These are phyloP conservation scores for Chrysaora quinquecirrha DNA, from an alignment of 30 jellyfish, hydroid and myxozoan genomes.

Conservation along the genomic window DNA sequence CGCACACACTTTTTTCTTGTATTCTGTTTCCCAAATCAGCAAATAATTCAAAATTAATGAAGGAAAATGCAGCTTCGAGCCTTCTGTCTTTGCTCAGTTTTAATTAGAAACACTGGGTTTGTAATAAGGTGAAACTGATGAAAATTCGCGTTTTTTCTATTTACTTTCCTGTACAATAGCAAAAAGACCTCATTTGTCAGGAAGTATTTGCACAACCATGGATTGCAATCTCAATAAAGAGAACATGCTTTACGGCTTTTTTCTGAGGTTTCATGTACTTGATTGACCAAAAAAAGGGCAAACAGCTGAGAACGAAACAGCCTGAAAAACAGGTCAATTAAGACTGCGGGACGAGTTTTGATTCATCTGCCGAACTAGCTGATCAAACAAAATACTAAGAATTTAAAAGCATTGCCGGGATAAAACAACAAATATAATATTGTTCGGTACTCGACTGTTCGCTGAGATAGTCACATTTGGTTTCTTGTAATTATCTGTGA, in stretches of 20 bases:
- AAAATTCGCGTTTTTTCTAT: too few species aligned
- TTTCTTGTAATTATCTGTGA: slow-evolving; percentile 2
- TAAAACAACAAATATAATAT: too few species aligned
- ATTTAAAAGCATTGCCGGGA: background rate
- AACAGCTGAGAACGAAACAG: background rate
- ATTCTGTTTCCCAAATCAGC: too few species aligned
- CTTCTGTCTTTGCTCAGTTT: too few species aligned
- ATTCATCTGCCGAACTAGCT: background rate
- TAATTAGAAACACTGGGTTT: too few species aligned
- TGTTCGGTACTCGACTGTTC: background rate
- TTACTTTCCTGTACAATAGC: too few species aligned
- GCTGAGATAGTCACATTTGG: slow-evolving; percentile 9
- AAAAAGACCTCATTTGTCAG: too few species aligned
- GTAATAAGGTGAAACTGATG: too few species aligned
- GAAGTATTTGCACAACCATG: background rate
- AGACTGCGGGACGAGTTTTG: background rate
- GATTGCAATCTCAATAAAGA: background rate
- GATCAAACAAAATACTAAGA: background rate
- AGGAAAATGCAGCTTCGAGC: too few species aligned
- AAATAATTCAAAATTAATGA: too few species aligned
- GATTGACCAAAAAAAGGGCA: background rate
- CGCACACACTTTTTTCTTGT: too few species aligned
- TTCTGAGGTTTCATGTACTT: background rate
- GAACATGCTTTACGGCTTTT: background rate
- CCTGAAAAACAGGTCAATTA: background rate